These are phyloP conservation scores for Colaptes auratus DNA, from an alignment of 2,113 vertebrate genomes.

Conservation along the genomic window DNA sequence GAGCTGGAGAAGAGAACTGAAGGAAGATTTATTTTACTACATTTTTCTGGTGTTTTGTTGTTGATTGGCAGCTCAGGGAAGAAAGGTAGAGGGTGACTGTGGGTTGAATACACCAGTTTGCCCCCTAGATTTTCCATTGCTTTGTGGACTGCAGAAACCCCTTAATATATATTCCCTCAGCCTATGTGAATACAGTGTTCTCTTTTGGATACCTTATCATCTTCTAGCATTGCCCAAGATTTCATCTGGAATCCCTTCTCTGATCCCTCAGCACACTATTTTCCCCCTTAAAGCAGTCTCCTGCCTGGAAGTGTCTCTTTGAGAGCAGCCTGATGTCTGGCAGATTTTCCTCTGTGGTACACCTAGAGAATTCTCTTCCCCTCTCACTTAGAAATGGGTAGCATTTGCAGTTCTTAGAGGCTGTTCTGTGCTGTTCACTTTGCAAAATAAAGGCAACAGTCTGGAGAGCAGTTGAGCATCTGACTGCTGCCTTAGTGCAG, in stretches of 20 bases:
- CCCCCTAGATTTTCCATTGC: not conserved
- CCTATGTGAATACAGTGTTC: not conserved
- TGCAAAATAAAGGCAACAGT: not conserved
- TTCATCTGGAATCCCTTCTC: not conserved
- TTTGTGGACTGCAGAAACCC: not conserved
- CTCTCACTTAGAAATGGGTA: not conserved
- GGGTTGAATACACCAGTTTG: not conserved
- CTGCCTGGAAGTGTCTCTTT: not conserved
- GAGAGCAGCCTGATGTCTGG: not conserved
- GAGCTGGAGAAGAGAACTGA: not conserved
- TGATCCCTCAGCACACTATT: not conserved
- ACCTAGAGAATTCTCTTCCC: not conserved
- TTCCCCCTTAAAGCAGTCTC: not conserved
- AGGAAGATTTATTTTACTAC: not conserved
- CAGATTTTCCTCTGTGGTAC: not conserved
- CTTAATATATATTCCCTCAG: not conserved
- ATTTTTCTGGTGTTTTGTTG: not conserved
- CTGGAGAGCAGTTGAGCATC: not conserved
- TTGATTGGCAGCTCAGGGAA: not conserved
- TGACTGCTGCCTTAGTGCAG: not conserved
- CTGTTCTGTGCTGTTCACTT: not conserved
- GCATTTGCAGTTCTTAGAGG: not conserved
- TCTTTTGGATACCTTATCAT: not conserved
- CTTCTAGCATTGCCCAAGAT: not conserved
- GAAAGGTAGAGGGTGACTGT: not conserved